Base-by-base conservation (phyloP, 1,140 invertebrate genomes). In the Manduca sexta region DNA sequence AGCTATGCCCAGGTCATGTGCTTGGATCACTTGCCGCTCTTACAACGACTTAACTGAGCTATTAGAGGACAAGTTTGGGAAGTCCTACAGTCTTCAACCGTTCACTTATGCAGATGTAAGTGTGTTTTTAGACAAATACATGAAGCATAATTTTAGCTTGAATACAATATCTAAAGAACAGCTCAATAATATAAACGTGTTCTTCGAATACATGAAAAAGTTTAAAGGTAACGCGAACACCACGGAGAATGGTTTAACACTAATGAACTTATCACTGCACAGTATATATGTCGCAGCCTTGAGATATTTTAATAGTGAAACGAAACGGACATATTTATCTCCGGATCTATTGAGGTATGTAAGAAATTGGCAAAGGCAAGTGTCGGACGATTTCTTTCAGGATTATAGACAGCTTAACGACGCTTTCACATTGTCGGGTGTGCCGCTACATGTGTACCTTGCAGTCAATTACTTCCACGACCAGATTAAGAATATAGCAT, bases 191-290 rank as follows among this genome's bases (percentile, higher is more conserved):
- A 14, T 45, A 1, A 17, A 45, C 1, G 13, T 15, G 1, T 45
- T 45, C 12, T 37, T 45, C n/a, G 44, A 45, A 12, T 34, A 33
- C 16, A 45, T 45, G 42, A 45, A 29, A 33, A 1, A n/a, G 10
- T 42, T 42, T 3, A 26, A 26, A 26, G 8, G 4, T 3, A 26
- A 3, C 1, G 21, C 4, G 4, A 26, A 26, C 8, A 26, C 2
- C 21, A 3, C 21, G 4, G 8, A 5, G 8, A 8, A 26, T 8
- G 21, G 21, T 26, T 26, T 26, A 8, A 26, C 4, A 26, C 4
- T 8, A 26, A 26, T 8, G 21, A 26, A 26, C 8, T 5, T 26
- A 26, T 26, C 21, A 26, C 21, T 26, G 21, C 21, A 26, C 8
- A 26, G 21, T 26, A 26, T 26, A 5, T 26, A 26, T 8, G 21